Base-by-base conservation (phyloP, 2,113 vertebrate genomes). In the Poicephalus meyeri region DNA sequence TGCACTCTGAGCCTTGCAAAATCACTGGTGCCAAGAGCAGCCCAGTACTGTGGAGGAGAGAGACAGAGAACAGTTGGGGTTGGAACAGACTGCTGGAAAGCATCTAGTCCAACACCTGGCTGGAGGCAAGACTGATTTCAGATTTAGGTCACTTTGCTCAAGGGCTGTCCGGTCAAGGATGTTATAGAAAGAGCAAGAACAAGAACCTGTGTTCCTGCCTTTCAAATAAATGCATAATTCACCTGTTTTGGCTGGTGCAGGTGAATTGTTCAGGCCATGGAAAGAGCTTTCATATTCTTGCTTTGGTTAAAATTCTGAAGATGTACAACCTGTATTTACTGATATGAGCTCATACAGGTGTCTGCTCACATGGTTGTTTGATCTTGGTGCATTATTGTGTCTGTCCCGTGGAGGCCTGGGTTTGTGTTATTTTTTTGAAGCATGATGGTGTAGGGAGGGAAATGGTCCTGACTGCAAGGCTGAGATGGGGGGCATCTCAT, bases 311-410 rank as follows among this genome's bases (percentile, higher is more conserved):
- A 94, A 92, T 86, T 77, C 83, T 91, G 60, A 56, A 73, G 61
- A 28, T 63, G 85, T 84, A 31, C 39, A 95, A 90, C 85, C 91
- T 91, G 19, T 96, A 74, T 93, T 95, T 96, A 94, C 47, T 64
- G 68, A 71, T 91, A 80, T 88, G 90, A 80, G 88, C 89, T 89
- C 71, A 86, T 70, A 58, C 60, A 84, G 76, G 65, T 90, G 80
- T 86, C 79, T 93, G 71, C 63, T 91, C 19, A 39, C n/a, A 6
- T 93, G 42, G 16, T 39, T 88, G 87, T 91, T 96, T 96, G 91
- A 93, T 94, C 82, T 93, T 9, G 2, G 15, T 88, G 68, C 10
- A 3, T 88, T 83, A 46, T 47, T 85, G 44, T 44, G 79, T 77
- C 66, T 79, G 39, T 80, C 23, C 26, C 1, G 1, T 31, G 8